phyloP scores from a whole-genome alignment of 2,113 vertebrate species.

The Cephalopholis sonnerati region DNA sequence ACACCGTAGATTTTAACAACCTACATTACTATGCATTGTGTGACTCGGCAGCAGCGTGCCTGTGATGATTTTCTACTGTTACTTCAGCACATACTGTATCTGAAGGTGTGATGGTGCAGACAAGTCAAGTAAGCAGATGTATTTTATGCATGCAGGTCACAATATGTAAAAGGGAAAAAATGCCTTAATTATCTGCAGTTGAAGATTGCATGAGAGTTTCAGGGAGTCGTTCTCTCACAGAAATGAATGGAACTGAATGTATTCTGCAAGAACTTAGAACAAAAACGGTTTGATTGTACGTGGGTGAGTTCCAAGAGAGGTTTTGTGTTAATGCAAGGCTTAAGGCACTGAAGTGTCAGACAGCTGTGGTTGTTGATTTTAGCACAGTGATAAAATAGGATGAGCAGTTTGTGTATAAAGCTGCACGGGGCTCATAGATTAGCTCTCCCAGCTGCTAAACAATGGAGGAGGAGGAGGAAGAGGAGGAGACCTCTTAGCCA shows the following conservation, averaged over 20 bases:
- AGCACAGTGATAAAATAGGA: constrained; percentile 39
- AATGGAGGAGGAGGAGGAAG: constrained; percentile 28
- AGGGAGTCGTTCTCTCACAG: constrained; percentile 47
- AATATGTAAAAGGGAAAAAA: constrained; percentile 71
- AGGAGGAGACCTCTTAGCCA: constrained; percentile 50
- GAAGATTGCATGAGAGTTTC: constrained; percentile 50
- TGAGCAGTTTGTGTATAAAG: constrained; percentile 50
- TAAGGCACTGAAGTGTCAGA: constrained; percentile 30
- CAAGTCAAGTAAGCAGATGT: constrained; percentile 43
- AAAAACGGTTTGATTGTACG: constrained; percentile 28
- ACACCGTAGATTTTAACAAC: constrained; percentile 43
- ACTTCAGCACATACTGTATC: constrained; percentile 61
- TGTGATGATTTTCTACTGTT: constrained; percentile 65
- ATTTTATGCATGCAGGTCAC: constrained; percentile 68
- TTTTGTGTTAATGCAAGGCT: constrained; percentile 37
- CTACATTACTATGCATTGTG: constrained; percentile 56
- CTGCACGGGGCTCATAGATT: constrained; percentile 40
- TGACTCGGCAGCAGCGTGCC: constrained; percentile 35
- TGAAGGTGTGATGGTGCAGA: constrained; percentile 53
- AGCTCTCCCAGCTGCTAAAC: constrained; percentile 62
- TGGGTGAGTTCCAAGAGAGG: constrained; percentile 35
- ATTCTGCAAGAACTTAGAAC: constrained; percentile 39
- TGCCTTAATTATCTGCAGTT: constrained; percentile 69
- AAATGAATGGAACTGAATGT: constrained; percentile 45
- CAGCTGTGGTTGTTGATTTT: constrained; percentile 31